Percentiles rank a stretch among this genome's conserved stretches.
Conservation (phyloP, 2,888 invertebrate species). For the Epirrhoe tristata region DNA sequence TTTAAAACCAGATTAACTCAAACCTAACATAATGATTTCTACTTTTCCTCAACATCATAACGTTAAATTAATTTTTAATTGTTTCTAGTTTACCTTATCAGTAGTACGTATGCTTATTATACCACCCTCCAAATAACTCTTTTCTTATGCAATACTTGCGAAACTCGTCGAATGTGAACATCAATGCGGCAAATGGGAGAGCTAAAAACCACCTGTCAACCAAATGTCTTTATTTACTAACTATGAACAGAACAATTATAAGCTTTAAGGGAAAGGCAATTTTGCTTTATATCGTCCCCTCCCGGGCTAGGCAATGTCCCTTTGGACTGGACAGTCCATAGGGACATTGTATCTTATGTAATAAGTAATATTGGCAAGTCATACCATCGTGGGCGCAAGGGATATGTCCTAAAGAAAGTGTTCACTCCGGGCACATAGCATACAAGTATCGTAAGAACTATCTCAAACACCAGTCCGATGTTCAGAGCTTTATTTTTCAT, state of each 20-base stretch:
- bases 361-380: not conserved
- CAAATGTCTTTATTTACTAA: not conserved
- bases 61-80: not conserved
- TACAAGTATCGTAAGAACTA: conserved; percentile 85
- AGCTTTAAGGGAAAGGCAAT: no score
- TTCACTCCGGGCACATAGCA: conserved; percentile 89
- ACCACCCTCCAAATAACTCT: conserved; percentile 69
- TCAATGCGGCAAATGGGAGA: conserved; percentile 88
- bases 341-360: no score
- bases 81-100: conserved; percentile 40
- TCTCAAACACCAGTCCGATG: conserved; percentile 88
- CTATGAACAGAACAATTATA: not conserved
- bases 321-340: no score
- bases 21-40: not conserved
- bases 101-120: conserved; percentile 69
- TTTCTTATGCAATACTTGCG: conserved; percentile 88
- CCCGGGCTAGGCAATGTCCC: no score
- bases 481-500: conserved; percentile 89
- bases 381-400: conserved; percentile 77
- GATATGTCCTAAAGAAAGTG: conserved; percentile 83
- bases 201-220: conserved; percentile 89
- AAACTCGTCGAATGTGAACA: conserved; percentile 90
- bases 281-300: no score
- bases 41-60: not conserved
- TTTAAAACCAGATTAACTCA: conserved; percentile 11